Evolutionary conservation across 2,113 vertebrate genomes (phyloP).

Genomic region (Perca flavescens): DNA sequence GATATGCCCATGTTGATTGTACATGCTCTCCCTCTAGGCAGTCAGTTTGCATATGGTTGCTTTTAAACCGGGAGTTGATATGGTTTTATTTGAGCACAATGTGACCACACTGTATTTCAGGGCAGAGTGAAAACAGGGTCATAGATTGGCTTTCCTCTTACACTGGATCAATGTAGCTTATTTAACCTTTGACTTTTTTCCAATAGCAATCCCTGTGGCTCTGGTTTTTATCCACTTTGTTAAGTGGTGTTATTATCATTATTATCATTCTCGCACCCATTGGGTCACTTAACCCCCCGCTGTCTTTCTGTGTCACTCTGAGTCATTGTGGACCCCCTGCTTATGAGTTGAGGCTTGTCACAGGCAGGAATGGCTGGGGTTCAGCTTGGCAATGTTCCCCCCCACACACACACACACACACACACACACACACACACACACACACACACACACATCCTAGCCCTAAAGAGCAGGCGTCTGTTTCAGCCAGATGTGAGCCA

Average conservation of each 20-base stretch:
- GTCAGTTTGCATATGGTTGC: too few species aligned
- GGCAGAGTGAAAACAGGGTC: neutral
- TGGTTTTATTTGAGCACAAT: neutral
- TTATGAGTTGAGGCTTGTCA: conserved; percentile 30
- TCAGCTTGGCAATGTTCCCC: conserved; percentile 43
- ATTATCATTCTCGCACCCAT: conserved; percentile 21
- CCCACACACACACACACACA: too few species aligned
- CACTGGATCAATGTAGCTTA: neutral
- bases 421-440: conserved; percentile 15
- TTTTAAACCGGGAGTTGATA: neutral
- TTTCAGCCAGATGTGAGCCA: conserved; percentile 70
- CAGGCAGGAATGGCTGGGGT: conserved; percentile 13
- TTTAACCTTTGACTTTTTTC: conserved; percentile 37
- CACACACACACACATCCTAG: neutral
- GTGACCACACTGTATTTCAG: neutral
- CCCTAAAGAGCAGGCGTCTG: conserved; percentile 56
- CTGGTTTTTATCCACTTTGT: conserved; percentile 33
- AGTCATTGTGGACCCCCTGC: conserved; percentile 16
- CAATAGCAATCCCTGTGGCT: neutral
- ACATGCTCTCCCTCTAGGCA: too few species aligned
- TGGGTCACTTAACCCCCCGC: conserved; percentile 43
- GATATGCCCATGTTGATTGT: too few species aligned
- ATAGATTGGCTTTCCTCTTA: neutral
- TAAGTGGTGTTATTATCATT: conserved; percentile 28
- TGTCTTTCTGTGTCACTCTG: conserved; percentile 50